Evolutionary conservation across 2,113 vertebrate species (phyloP), one percentile per base, ranked within the genome.

Genomic region (Serinus canaria): DNA sequence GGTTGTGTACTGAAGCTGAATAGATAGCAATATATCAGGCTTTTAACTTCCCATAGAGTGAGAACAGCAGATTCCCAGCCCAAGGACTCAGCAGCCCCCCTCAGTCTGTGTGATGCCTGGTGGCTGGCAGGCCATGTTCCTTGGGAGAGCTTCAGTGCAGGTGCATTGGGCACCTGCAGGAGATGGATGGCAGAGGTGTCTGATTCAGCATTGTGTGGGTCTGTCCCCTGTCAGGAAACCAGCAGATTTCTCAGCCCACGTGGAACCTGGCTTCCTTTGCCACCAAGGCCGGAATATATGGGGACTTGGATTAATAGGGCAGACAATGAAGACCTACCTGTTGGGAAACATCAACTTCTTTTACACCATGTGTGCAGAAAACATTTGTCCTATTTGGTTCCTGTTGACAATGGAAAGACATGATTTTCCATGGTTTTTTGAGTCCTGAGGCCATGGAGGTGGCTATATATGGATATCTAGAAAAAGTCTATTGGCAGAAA

Each of bases 171-270:
- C 58, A n/a, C 15, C 35, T 50, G 31, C 19, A 75, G 39, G 33
- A 79, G n/a, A 24, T 15, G 24, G 15, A 24, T 28, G 33, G 44
- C 28, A 44, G 16, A 28, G 17, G 10, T 50, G 35, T 22, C 44
- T 70, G 24, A 23, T 14, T 58, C 30, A 47, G 12, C 0, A 0
- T 19, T 39, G 5, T 30, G 9, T 13, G 22, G 6, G 25, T 56
- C 56, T 90, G 21, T 2, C 25, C 16, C 21, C 15, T 39, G 6
- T 4, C 10, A 75, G 28, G 25, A 28, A 39, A 39, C 14, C n/a
- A 49, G 68, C 24, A 13, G 8, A 35, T 22, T 22, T 49, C 47
- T 50, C 23, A 47, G 2, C 37, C 16, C 23, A 10, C 35, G 6
- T 7, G 2, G 13, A 69, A 82, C 53, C 17, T 37, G 43, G 3